Base-by-base conservation (phyloP, 2,113 vertebrate species). In the Eulemur macaco region DNA sequence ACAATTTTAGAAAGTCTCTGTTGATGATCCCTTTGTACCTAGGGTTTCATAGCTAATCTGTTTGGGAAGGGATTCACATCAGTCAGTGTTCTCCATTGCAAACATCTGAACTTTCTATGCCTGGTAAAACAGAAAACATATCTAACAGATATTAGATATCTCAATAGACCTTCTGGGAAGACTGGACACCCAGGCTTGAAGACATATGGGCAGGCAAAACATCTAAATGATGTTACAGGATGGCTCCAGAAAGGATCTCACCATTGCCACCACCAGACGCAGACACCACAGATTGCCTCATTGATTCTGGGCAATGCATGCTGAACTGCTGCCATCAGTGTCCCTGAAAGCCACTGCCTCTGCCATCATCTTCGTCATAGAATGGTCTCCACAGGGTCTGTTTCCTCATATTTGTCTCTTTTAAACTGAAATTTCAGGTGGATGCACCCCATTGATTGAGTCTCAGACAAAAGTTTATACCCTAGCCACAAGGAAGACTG, bases 1-100 rank as follows among this genome's bases (percentile, higher is more conserved):
- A 39, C 21, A 95, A 66, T 89, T 97, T 97, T 82, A 85, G 29
- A 92, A 54, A 94, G 1, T 12, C 2, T 84, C 42, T 95, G 47
- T 73, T 45, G 31, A 78, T 84, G 42, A 83, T 34, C 6, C 39
- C 8, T 66, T 92, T 56, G 77, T 63, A 80, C 34, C 18, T 25
- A 90, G 45, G 12, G 37, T 81, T 96, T 94, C 17, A 90, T 25
- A 81, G 52, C 18, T 92, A 5, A 77, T 94, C 54, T 90, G 27
- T 85, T 95, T 92, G 68, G 34, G 60, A 97, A 86, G 25, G 14
- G 11, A 63, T 69, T 50, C 14, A 63, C 58, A 80, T 25, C 8
- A 45, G 1, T 91, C 80, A 56, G 6, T 7, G 23, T 82, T 92
- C 64, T 90, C 95, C 37, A 18, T 76, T 91, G 17, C 52, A 84